Conservation (phyloP, 2,113 vertebrate genomes). For the Microcebus tavaratra region DNA sequence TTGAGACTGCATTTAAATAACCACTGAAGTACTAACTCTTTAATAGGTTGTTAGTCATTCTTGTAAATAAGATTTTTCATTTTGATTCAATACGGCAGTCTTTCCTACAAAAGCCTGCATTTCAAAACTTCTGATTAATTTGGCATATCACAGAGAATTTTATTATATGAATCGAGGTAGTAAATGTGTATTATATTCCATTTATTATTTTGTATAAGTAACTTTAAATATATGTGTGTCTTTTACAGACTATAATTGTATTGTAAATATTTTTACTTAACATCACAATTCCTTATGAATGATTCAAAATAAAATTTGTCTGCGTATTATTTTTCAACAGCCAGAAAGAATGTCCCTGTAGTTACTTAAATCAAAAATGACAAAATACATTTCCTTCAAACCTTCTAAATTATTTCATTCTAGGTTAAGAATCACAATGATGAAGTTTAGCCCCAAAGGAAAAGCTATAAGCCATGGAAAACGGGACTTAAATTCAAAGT, state of each 20-base stretch:
- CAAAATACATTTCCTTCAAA: constrained; percentile 48
- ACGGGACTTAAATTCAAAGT: constrained; percentile 76
- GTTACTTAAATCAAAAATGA: constrained; percentile 59
- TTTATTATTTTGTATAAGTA: neutral
- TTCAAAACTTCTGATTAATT: constrained; percentile 2
- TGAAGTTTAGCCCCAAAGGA: constrained; percentile 71
- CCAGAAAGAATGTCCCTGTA: neutral
- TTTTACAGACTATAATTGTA: neutral
- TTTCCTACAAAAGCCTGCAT: constrained; percentile 1
- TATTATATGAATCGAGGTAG: neutral
- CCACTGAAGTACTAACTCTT: neutral
- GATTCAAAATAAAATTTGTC: neutral
- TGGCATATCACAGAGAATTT: neutral
- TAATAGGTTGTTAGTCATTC: constrained; percentile 11
- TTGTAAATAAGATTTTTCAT: constrained; percentile 35
- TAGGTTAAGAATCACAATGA: constrained; percentile 57
- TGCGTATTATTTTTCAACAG: constrained; percentile 13
- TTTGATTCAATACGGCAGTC: constrained; percentile 44
- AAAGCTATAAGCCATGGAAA: constrained; percentile 73
- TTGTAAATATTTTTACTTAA: neutral
- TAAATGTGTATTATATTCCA: neutral
- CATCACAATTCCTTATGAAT: neutral
- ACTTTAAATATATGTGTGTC: neutral
- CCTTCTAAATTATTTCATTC: constrained; percentile 68
- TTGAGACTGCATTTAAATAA: constrained; percentile 36